Evolutionary conservation across 2,797 vertebrate species (phyloP).

Genomic region (Natrix natrix): DNA sequence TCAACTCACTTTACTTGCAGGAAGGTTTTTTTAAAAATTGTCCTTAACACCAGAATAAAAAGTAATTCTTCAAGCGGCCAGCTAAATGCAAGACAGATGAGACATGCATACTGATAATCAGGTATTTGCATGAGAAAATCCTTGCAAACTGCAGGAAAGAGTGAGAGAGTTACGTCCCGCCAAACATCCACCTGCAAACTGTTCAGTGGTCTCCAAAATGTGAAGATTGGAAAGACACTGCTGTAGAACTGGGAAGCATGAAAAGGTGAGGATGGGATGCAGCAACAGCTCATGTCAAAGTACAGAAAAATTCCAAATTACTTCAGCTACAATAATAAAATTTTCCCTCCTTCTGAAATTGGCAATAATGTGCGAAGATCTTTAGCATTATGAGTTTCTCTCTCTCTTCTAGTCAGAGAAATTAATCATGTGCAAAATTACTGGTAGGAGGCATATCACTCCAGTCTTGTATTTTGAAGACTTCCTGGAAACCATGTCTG

Average conservation of each 20-base stretch:
- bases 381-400: neutral
- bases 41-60: neutral
- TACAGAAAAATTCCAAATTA: neutral
- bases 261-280: neutral
- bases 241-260: neutral
- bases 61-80: neutral
- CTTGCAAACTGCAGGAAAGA: neutral
- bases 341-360: neutral
- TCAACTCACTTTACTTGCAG: neutral
- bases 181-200: neutral
- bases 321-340: neutral
- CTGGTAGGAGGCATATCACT: neutral
- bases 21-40: neutral
- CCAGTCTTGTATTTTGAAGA: neutral
- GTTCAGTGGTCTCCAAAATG: neutral
- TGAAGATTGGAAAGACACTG: neutral
- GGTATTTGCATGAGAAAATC: neutral
- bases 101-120: neutral
- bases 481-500: neutral
- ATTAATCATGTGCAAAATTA: neutral
- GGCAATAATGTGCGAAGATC: neutral
- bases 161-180: neutral
- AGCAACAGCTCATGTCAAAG: neutral
- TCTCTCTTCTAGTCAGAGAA: neutral
- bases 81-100: neutral